Evolutionary conservation across 2,113 vertebrate species (phyloP).

Genomic region (Platysteira castanea): DNA sequence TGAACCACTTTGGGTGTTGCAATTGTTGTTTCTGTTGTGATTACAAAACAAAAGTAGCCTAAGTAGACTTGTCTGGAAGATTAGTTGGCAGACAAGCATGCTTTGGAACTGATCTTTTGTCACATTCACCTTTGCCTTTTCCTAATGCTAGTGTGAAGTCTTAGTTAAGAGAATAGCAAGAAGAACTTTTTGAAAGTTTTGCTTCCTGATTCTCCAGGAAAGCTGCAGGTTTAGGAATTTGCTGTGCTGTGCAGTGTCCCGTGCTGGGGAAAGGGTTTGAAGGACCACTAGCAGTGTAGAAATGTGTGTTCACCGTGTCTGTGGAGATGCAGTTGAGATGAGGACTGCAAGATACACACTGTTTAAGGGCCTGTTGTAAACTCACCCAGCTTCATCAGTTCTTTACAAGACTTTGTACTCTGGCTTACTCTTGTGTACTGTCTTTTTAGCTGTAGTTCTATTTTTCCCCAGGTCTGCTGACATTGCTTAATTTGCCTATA

Average conservation of each 20-base stretch:
- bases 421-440: neutral
- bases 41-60: neutral
- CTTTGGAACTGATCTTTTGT: neutral
- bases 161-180: neutral
- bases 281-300: neutral
- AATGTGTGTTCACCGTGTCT: accelerated
- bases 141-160: neutral
- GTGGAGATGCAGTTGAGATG: neutral
- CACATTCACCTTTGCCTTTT: neutral
- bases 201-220: neutral
- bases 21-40: neutral
- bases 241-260: neutral
- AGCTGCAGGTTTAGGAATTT: neutral
- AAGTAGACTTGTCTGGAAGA: neutral
- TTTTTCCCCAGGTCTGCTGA: neutral
- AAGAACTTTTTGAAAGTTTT: neutral
- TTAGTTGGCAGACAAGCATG: accelerated
- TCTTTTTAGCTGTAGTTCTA: neutral
- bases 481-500: neutral
- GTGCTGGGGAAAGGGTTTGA: neutral
- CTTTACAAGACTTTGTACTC: neutral
- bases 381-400: neutral
- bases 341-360: neutral
- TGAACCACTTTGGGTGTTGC: neutral
- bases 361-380: neutral